Percentiles rank a stretch among this genome's conserved stretches.
These are phyloP conservation scores for Sinotaia quadrata DNA, from an alignment of 2,888 invertebrate genomes.

Conservation along the genomic window DNA sequence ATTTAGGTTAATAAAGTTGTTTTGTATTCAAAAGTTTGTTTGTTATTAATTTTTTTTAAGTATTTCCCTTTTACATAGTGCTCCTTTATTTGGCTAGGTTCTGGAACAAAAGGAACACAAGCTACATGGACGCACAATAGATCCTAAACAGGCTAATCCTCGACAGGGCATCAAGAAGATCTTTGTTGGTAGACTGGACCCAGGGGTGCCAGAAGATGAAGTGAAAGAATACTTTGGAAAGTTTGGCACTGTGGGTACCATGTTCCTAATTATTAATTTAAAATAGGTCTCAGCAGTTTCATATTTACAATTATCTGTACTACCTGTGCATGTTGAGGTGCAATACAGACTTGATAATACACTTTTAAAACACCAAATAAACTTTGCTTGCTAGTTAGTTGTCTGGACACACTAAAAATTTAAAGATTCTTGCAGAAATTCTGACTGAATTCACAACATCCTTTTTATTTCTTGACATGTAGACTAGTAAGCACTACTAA, in stretches of 20 bases:
- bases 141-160: slow-evolving; percentile 96
- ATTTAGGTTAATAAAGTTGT: not conserved
- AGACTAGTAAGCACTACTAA: no score
- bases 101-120: slow-evolving; percentile 77
- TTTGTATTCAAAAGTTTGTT: not conserved
- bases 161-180: slow-evolving; percentile 80
- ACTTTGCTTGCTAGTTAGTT: no score
- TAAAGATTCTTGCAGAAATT: no score
- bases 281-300: no score
- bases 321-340: no score
- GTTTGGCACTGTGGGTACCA: slow-evolving; percentile 87
- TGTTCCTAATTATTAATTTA: no score
- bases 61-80: not conserved
- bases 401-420: no score
- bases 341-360: no score
- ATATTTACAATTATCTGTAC: no score
- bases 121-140: slow-evolving; percentile 95
- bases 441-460: no score
- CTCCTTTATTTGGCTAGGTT: slow-evolving; percentile 46
- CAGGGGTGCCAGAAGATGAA: slow-evolving; percentile 93
- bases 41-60: not conserved
- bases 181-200: slow-evolving; percentile 95
- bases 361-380: no score
- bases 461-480: no score
- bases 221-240: slow-evolving; percentile 93